Evolutionary conservation across 2,797 vertebrate genomes (phyloP), one percentile per base, ranked within the genome.

Genomic region (Kryptolebias ocellatus): DNA sequence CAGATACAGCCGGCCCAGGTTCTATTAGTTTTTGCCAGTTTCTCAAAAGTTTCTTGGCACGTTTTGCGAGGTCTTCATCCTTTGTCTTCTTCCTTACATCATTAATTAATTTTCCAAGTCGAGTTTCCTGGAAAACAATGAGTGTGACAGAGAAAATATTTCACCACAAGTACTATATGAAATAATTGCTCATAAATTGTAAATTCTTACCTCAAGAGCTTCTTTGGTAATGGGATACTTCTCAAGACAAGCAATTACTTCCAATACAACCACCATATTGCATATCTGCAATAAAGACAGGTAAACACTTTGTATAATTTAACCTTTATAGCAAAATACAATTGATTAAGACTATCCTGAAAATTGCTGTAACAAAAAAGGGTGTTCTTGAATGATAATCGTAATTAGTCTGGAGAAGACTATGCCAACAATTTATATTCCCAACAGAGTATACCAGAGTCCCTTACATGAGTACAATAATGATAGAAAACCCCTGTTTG

Each of bases 161-260:
- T 2, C 1, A 47, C 69, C 16, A 62, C 7, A 16, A 15, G 31
- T 28, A 60, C 0, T 17, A 18, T 6, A 54, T 27, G 1, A 57
- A 45, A 3, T 2, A 14, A 0, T 6, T 44, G 5, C 31, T 59
- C 1, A 31, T 4, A 8, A 46, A 11, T 3, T 17, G 29, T 57
- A 2, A 60, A 31, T 0, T 18, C 9, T 87, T 92, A 98, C 97
- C 96, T 98, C 97, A 84, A 98, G 95, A 88, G 96, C 97, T 95
- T 99, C 97, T 98, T 99, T 99, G 95, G 97, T 99, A 91, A 99
- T 99, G 61, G 97, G 97, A 83, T 95, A 98, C 88, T 96, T 98
- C 92, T 99, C 97, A 92, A 99, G 92, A 92, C 95, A 94, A 91
- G 96, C 92, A 93, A 99, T 99, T 79, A 99, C 97, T 92, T 99